Evolutionary conservation across 2,113 vertebrate species (phyloP).

Genomic region (Poicephalus meyeri): DNA sequence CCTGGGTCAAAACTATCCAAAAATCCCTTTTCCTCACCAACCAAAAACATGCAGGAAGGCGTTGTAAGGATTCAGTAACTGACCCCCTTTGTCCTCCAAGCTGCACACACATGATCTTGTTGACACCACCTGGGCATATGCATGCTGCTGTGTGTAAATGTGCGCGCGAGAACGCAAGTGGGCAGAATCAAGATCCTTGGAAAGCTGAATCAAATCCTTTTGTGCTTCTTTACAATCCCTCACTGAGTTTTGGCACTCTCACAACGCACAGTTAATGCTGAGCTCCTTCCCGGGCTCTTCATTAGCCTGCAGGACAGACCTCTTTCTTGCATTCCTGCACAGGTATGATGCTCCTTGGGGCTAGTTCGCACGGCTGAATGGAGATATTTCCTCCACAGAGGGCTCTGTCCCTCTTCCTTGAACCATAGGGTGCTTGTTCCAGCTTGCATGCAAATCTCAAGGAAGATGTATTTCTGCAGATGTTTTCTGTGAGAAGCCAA

Average conservation of each 20-base stretch:
- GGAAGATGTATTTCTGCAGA: slow-evolving; percentile 3
- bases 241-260: accelerated
- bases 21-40: neutral
- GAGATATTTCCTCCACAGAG: neutral
- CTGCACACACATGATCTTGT: neutral
- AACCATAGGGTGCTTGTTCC: neutral
- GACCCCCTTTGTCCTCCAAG: neutral
- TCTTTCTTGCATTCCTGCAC: neutral
- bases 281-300: neutral
- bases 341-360: neutral
- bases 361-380: neutral
- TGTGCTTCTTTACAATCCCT: neutral
- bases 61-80: neutral
- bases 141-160: neutral
- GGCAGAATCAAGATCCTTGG: neutral
- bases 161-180: neutral
- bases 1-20: neutral
- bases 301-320: neutral
- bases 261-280: neutral
- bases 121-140: neutral
- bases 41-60: neutral
- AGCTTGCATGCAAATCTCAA: neutral
- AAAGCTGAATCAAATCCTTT: neutral
- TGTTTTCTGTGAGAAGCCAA: neutral
- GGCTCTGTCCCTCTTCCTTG: neutral